These are phyloP conservation scores for Ibidorhyncha struthersii DNA, from an alignment of 2,113 vertebrate genomes.

Conservation along the genomic window DNA sequence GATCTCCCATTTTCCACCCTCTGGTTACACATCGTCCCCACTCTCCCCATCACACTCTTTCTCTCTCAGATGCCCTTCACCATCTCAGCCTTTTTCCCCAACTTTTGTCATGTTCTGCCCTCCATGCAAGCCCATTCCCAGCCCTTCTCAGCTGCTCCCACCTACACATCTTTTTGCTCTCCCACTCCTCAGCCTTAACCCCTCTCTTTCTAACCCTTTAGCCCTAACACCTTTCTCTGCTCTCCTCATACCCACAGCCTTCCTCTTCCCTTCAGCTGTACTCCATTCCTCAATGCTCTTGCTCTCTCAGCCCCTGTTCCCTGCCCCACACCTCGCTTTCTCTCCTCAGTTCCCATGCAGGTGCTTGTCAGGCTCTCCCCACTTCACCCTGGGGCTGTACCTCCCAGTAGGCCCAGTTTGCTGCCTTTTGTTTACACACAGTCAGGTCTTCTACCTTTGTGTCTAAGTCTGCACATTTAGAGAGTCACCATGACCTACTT, in stretches of 20 bases:
- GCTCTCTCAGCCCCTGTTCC: not conserved
- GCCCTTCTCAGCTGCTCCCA: not conserved
- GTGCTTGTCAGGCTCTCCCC: not conserved
- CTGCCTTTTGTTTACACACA: slow-evolving; percentile 28
- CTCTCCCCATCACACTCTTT: not conserved
- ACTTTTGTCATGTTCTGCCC: not conserved
- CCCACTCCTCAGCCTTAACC: not conserved
- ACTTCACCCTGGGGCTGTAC: not conserved
- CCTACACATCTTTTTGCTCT: not conserved
- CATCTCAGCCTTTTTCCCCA: not conserved
- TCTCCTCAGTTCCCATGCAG: not conserved
- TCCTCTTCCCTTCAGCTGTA: not conserved
- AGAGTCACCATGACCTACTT: slow-evolving; percentile 75
- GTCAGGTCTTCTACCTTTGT: slow-evolving; percentile 1
- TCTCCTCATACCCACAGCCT: not conserved
- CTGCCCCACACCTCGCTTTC: not conserved
- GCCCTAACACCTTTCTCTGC: not conserved
- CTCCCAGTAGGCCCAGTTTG: not conserved
- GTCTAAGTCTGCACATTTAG: slow-evolving; percentile 53
- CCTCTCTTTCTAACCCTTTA: not conserved
- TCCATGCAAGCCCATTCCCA: not conserved
- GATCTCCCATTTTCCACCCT: not conserved
- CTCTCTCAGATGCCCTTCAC: not conserved
- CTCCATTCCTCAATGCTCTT: not conserved
- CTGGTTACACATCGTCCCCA: not conserved